These are phyloP conservation scores for Euphysa ruthae DNA, from an alignment of 30 jellyfish, hydroid and myxozoan species.

Conservation along the genomic window DNA sequence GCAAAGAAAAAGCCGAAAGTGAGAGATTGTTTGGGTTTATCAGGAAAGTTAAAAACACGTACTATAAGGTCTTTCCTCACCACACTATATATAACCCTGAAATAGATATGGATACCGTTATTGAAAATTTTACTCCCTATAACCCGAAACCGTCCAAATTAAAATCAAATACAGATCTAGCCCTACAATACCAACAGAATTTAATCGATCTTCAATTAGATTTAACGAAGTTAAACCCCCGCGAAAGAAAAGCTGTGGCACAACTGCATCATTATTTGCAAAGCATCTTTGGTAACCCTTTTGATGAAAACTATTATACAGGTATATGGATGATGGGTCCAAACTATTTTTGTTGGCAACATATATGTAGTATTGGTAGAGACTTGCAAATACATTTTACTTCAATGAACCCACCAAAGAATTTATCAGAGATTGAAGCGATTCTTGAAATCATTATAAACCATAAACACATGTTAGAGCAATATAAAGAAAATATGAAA, in stretches of 20 bases:
- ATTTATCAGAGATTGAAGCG: conserved; percentile 39
- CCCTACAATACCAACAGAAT: conserved; percentile 38
- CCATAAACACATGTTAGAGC: conserved; percentile 32
- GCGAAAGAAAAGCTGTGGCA: conserved; percentile 81
- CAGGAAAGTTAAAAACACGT: conserved; percentile 45
- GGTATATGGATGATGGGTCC: conserved; percentile 99
- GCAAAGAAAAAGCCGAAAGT: no score
- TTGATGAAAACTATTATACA: conserved; percentile 74
- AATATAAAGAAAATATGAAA: conserved; percentile 54
- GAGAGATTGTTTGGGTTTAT: conserved; percentile 5
- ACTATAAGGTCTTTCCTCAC: conserved; percentile 69
- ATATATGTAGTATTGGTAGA: conserved; percentile 51
- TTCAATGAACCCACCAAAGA: conserved; percentile 38
- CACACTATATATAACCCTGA: conserved; percentile 60
- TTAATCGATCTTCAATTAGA: conserved; percentile 24
- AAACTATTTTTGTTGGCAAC: conserved; percentile 91
- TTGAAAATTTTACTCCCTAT: conserved; percentile 62
- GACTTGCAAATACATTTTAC: conserved; percentile 46
- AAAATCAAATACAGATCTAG: conserved; percentile 60
- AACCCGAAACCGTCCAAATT: conserved; percentile 57
- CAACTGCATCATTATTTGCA: conserved; percentile 75
- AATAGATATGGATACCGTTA: conserved; percentile 19
- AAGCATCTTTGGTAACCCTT: conserved; percentile 79
- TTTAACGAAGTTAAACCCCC: conserved; percentile 25
- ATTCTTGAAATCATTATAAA: conserved; percentile 40